Base-by-base conservation (phyloP, 2,888 invertebrate genomes). In the Tortrix viridana region DNA sequence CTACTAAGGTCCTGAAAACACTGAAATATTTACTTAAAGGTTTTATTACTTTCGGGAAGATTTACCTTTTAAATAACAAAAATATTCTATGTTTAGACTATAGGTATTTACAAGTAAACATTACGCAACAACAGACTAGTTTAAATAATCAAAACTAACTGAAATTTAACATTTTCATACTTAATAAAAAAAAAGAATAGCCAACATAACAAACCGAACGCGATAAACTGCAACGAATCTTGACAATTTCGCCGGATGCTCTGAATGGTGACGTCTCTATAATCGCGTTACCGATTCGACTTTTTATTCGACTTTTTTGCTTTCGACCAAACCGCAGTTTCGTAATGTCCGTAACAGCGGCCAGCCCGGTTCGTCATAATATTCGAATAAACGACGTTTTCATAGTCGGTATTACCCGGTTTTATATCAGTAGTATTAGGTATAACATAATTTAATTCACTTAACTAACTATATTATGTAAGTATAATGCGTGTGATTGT, bases 281-380 rank as follows among this genome's bases (percentile, higher is more conserved):
- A 65, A 67, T 66, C 61, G 63, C 55, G 65, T 68, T 66, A 68
- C 60, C 47, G 47, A 41, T 41, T 58, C 58, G 32, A 43, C 38
- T 50, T 68, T 74, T 73, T 79, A 71, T 69, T 69, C 63, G 65
- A 67, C 71, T 76, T 74, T 74, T 79, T 74, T 77, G 74, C 84
- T 83, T 83, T 83, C 75, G 63, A 60, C 41, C 32, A 26, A 46
- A 55, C 26, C 52, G 41, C 64, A 19, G 74, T 83, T 80, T 74
- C 77, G 75, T 80, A 82, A 82, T 74, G 75, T 69, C 67, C 69
- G 75, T 53, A 41, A 53, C 52, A 19, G 19, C 18, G 32, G 32
- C 41, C n/a, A n/a, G n/a, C n/a, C n/a, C n/a, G n/a, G 22, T 46
- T 57, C 52, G 52, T 43, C 41, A 53, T 58, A 48, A 48, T 44